phyloP scores from a whole-genome alignment of 2,888 invertebrate genomes.

The Orthosia gracilis region DNA sequence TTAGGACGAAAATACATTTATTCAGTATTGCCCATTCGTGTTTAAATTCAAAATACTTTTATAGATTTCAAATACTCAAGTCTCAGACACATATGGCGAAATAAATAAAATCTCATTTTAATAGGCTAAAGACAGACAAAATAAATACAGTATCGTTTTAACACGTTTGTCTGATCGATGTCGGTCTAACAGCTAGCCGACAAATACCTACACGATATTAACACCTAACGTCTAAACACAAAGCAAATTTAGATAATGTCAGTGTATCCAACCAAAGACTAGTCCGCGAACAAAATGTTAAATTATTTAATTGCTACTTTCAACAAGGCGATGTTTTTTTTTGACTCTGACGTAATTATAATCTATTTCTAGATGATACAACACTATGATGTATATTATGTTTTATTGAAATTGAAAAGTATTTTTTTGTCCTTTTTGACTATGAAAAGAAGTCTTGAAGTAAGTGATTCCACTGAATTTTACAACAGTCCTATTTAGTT shows the following conservation, averaged over 20 bases:
- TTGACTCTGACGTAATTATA: constrained; percentile 26
- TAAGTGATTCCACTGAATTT: background rate
- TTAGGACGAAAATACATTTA: background rate
- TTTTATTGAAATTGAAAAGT: constrained; percentile 1
- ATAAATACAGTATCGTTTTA: constrained; percentile 34
- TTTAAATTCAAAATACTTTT: background rate
- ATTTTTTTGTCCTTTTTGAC: background rate
- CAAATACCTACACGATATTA: constrained; percentile 61
- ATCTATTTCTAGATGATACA: constrained; percentile 28
- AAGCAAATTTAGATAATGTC: constrained; percentile 62
- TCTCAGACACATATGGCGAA: background rate
- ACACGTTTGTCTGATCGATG: constrained; percentile 46
- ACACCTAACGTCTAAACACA: constrained; percentile 56
- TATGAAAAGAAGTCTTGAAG: background rate
- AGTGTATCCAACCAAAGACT: constrained; percentile 33
- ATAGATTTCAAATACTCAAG: background rate
- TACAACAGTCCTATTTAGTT: background rate
- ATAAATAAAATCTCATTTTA: constrained; percentile 28
- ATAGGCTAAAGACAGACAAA: constrained; percentile 22
- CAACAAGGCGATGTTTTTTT: constrained; percentile 38
- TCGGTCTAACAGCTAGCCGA: constrained; percentile 42
- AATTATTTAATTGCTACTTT: constrained; percentile 63
- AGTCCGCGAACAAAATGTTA: constrained; percentile 46
- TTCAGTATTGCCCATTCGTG: background rate
- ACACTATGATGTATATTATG: constrained; percentile 26